Percentiles rank a stretch among this genome's conserved stretches.
Evolutionary conservation across 2,113 vertebrate genomes (phyloP).

Genomic region (Rhinopomastus cyanomelas): DNA sequence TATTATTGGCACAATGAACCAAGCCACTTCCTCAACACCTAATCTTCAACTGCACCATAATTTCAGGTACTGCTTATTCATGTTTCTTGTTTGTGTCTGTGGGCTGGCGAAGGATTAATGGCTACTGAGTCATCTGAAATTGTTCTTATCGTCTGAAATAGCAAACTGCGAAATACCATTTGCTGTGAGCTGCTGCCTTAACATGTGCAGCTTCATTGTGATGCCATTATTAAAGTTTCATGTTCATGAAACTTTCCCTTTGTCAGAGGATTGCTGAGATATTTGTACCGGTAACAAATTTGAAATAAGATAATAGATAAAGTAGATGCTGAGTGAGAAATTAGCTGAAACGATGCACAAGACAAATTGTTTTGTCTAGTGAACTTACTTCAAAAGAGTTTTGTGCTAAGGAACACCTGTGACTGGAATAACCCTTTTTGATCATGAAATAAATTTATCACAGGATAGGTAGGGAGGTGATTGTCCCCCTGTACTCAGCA

Average conservation of each 20-base stretch:
- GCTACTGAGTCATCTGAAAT: conserved; percentile 31
- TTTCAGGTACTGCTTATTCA: conserved; percentile 85
- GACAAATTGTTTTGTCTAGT: not conserved
- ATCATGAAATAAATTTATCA: not conserved
- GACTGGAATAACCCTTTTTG: not conserved
- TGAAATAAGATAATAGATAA: not conserved
- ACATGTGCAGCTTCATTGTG: not conserved
- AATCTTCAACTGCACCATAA: conserved; percentile 98
- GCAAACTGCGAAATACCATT: not conserved
- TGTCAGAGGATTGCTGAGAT: not conserved
- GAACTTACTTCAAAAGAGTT: not conserved
- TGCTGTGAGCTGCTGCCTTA: not conserved
- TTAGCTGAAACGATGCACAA: not conserved
- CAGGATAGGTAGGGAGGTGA: no score
- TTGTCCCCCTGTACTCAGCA: no score
- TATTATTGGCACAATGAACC: conserved; percentile 99
- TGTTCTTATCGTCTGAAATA: conserved; percentile 11
- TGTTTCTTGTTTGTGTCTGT: not conserved
- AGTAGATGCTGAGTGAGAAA: no score
- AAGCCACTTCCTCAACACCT: conserved; percentile 95
- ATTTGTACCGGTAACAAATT: not conserved
- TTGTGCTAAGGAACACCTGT: not conserved
- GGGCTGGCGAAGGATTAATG: not conserved
- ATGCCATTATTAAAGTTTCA: not conserved
- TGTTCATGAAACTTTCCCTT: not conserved